Evolutionary conservation across 1,140 invertebrate species (phyloP), one percentile per base, ranked within the genome.

Genomic region (Drosophila suzukii): DNA sequence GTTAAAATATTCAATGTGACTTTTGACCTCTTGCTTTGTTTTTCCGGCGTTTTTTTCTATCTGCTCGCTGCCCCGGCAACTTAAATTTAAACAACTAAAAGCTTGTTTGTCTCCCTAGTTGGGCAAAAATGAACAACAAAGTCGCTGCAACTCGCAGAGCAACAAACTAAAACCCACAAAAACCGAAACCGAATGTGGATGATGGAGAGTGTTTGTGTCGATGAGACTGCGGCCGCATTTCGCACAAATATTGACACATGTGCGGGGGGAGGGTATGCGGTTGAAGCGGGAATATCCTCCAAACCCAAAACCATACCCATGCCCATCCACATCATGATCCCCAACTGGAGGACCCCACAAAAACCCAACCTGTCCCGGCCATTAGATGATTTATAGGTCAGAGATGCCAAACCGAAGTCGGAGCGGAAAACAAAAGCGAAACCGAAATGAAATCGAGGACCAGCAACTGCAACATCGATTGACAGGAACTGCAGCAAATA

Each of bases 331-430:
- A 39, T 17, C 34, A 44, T 17, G 12, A 50, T 66, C 41, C 34
- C 8, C 27, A 12, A n/a, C 17, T 55, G 34, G 6, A 15, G 11
- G 38, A 34, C 44, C 56, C 34, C 43, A 46, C 43, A 13, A 54
- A 54, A 70, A 75, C 63, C 71, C 54, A 83, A 84, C 65, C 72
- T 84, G 81, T 70, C 53, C 57, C 30, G 79, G 63, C 84, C 83
- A 86, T 86, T 86, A 86, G 83, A 86, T 86, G 83, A 86, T 86
- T 86, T 86, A 86, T 86, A 86, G 83, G 83, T 86, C 83, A 86
- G 79, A 71, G 46, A 62, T 54, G 58, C 43, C 78, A 71, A 51
- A 76, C 65, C 66, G 57, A 85, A 75, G 68, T 49, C 73, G 49
- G 79, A 78, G 66, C 47, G 56, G 59, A 85, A 85, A 85, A 56